Conservation (phyloP, 2,888 invertebrate species). For the Dilophus febrilis region DNA sequence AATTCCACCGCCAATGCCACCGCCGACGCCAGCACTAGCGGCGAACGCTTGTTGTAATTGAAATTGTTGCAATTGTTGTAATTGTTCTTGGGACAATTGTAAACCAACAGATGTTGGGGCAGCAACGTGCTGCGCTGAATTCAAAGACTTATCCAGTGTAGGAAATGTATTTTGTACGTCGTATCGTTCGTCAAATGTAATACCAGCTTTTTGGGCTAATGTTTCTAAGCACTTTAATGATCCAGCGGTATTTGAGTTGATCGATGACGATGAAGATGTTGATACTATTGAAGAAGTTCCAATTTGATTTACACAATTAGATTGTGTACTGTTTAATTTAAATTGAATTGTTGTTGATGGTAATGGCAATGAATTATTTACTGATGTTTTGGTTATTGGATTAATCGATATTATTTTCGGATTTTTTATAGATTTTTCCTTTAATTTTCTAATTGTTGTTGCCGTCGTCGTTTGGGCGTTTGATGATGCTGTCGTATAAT, state of each 20-base stretch:
- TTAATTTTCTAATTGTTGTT: too few relatives aligned
- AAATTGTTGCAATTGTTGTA: constrained; percentile 41
- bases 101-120: constrained; percentile 23
- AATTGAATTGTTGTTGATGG: not conserved
- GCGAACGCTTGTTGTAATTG: constrained; percentile 40
- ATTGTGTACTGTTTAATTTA: not conserved
- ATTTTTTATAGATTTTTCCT: too few relatives aligned
- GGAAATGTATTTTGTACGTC: constrained; percentile 47
- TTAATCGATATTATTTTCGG: too few relatives aligned
- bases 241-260: constrained; percentile 18
- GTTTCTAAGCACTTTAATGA: constrained; percentile 53
- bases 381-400: too few relatives aligned
- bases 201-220: constrained; percentile 54
- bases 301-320: not conserved
- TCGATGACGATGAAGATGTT: constrained; percentile 14
- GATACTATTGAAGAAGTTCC: constrained; percentile 21
- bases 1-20: too few relatives aligned
- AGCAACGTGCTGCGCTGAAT: constrained; percentile 29
- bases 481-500: constrained; percentile 20
- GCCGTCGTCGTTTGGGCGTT: constrained; percentile 22
- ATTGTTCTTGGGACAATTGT: constrained; percentile 32
- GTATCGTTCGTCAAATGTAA: constrained; percentile 57
- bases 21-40: too few relatives aligned
- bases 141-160: constrained; percentile 47
- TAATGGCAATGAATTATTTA: too few relatives aligned